These are phyloP conservation scores for Halcyon smyrnensis DNA, from an alignment of 2,797 vertebrate species.

Conservation along the genomic window DNA sequence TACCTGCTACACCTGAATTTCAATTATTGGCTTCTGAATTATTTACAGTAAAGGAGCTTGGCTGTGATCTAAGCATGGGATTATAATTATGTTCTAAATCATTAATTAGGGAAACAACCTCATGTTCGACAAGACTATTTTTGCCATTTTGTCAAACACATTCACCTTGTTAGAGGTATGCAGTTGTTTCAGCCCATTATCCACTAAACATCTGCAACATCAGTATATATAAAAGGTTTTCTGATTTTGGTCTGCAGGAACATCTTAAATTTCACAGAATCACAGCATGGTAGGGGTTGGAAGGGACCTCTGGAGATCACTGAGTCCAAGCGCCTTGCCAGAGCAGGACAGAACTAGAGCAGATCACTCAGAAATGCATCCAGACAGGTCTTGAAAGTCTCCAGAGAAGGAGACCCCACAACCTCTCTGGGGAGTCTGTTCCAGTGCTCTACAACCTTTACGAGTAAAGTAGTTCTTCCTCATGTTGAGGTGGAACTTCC, in stretches of 20 bases:
- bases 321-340: too few relatives aligned
- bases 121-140: not conserved
- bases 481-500: too few relatives aligned
- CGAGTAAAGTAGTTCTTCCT: too few relatives aligned
- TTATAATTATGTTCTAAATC: slow-evolving; percentile 15
- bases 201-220: not conserved
- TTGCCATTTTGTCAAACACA: not conserved
- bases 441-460: too few relatives aligned
- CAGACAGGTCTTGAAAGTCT: too few relatives aligned
- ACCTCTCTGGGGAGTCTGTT: too few relatives aligned
- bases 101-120: not conserved
- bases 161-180: not conserved
- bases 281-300: too few relatives aligned
- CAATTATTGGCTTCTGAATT: not conserved
- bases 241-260: not conserved
- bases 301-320: too few relatives aligned
- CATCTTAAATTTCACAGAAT: not conserved
- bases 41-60: not conserved
- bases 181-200: not conserved
- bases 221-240: not conserved
- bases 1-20: not conserved
- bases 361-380: too few relatives aligned
- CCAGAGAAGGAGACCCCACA: too few relatives aligned
- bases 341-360: too few relatives aligned
- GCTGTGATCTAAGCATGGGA: not conserved